phyloP scores from a whole-genome alignment of 2,797 vertebrate species.

The Denticeps clupeoides region DNA sequence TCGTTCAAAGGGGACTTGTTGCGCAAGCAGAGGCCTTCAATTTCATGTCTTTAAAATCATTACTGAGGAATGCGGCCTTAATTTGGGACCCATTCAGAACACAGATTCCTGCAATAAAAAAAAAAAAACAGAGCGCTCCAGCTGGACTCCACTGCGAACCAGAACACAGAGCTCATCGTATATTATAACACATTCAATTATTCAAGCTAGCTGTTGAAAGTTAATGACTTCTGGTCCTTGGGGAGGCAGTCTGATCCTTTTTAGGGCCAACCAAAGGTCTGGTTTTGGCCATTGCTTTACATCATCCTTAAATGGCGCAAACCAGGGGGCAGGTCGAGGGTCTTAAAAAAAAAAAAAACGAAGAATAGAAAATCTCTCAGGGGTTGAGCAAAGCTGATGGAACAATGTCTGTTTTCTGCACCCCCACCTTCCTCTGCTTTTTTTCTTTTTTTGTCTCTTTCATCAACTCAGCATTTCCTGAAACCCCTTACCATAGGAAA shows the following conservation, averaged over 20 bases:
- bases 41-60: constrained; percentile 33
- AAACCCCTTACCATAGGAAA: constrained; percentile 6
- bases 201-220: constrained; percentile 32
- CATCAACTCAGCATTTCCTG: constrained; percentile 9
- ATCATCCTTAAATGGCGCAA: background rate
- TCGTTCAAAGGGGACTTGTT: constrained; percentile 22
- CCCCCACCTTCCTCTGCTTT: constrained; percentile 4
- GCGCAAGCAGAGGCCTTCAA: constrained; percentile 13
- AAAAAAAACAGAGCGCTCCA: constrained; percentile 13
- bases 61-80: constrained; percentile 28
- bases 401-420: constrained; percentile 21
- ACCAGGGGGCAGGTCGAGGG: constrained; percentile 27
- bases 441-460: constrained; percentile 13
- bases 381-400: constrained; percentile 15
- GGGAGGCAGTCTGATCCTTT: constrained; percentile 33
- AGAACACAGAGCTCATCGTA: constrained; percentile 16
- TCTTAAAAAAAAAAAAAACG: no score
- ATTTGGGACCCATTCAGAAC: constrained; percentile 25
- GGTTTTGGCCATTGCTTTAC: background rate
- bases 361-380: constrained; percentile 24
- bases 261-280: constrained; percentile 15
- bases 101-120: constrained; percentile 25
- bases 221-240: constrained; percentile 35
- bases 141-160: constrained; percentile 9
- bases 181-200: constrained; percentile 35